Evolutionary conservation across 1,140 invertebrate genomes (phyloP).

Genomic region (Diplogasteroides magnus): DNA sequence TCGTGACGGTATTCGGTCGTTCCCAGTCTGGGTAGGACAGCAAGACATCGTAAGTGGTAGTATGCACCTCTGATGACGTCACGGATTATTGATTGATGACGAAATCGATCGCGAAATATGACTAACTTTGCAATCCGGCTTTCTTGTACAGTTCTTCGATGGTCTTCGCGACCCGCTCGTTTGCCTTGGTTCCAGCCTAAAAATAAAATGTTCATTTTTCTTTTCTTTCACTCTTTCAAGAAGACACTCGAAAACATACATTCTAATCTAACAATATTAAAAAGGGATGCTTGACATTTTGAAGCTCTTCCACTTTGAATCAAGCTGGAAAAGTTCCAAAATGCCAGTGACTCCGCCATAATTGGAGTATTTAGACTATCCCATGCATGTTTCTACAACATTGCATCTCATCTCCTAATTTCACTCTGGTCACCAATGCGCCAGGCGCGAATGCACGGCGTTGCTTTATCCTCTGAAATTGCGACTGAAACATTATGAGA

Average conservation of each 20-base stretch:
- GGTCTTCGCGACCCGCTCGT: constrained; percentile 45
- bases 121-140: constrained; percentile 48
- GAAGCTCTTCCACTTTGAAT: too few relatives aligned
- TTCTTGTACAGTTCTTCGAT: constrained; percentile 40
- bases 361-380: too few relatives aligned
- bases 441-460: too few relatives aligned
- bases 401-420: too few relatives aligned
- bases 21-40: constrained; percentile 47
- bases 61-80: constrained; percentile 52
- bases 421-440: too few relatives aligned
- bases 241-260: not conserved
- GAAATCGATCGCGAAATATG: too few relatives aligned
- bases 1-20: constrained; percentile 42
- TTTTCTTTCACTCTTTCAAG: not conserved
- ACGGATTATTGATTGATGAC: constrained; percentile 11
- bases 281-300: too few relatives aligned
- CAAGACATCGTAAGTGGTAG: constrained; percentile 48
- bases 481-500: too few relatives aligned
- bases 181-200: constrained; percentile 46
- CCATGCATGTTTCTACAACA: too few relatives aligned
- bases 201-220: not conserved
- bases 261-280: constrained; percentile 1
- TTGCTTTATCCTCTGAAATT: too few relatives aligned
- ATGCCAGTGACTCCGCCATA: too few relatives aligned
- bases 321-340: too few relatives aligned